Percentiles rank a stretch among this genome's conserved stretches.
Conservation (phyloP, 1,140 invertebrate genomes). For the Apis laboriosa region DNA sequence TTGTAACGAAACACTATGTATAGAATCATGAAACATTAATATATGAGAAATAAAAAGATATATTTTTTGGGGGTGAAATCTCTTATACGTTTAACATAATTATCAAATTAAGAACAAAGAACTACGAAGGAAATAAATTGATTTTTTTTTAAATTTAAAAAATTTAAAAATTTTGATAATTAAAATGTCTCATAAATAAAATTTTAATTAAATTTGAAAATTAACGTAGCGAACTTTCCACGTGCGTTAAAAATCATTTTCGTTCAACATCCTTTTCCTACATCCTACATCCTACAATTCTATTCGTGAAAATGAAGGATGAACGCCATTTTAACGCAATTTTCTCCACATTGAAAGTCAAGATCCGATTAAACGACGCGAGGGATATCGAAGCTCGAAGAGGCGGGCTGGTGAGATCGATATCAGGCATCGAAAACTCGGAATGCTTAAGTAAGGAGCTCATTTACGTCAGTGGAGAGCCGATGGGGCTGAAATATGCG, state of each 20-base stretch:
- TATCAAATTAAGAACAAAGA: no score
- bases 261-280: background rate
- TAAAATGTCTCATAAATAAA: no score
- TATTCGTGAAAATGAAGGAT: background rate
- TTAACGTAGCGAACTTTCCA: no score
- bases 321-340: background rate
- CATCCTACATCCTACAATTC: background rate
- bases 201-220: no score
- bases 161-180: no score
- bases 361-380: background rate
- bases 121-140: no score
- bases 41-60: no score
- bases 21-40: no score
- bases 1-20: no score
- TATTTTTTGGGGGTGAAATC: no score
- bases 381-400: background rate
- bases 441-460: constrained; percentile 23
- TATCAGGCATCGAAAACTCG: constrained; percentile 12
- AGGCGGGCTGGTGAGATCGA: background rate
- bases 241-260: background rate
- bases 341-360: background rate
- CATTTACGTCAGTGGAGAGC: constrained; percentile 18
- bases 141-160: no score
- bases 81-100: no score
- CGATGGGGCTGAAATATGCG: constrained; percentile 25